Evolutionary conservation across 1,140 invertebrate species (phyloP).

Genomic region (Paraescarpia echinospica): DNA sequence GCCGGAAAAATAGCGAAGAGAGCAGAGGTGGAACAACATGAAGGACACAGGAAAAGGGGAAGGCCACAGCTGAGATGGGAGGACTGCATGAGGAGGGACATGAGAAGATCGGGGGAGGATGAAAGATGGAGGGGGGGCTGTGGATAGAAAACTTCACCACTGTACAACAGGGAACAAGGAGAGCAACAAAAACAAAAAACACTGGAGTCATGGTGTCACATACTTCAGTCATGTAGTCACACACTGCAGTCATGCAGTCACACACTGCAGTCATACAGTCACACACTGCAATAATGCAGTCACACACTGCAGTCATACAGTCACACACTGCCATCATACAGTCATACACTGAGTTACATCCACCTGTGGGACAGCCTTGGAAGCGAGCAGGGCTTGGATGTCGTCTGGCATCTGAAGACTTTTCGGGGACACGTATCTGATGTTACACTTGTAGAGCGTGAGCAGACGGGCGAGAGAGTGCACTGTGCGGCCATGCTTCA

Average conservation of each 20-base stretch:
- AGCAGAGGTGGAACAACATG: too few relatives aligned
- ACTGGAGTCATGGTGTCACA: not conserved
- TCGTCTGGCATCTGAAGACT: constrained; percentile 87
- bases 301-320: not conserved
- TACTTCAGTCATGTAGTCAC: not conserved
- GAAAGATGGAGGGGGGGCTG: too few relatives aligned
- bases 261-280: not conserved
- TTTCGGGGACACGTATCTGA: constrained; percentile 83
- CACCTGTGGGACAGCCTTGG: constrained; percentile 77
- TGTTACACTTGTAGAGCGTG: constrained; percentile 55
- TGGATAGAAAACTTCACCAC: too few relatives aligned
- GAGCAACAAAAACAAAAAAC: too few relatives aligned
- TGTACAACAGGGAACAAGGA: too few relatives aligned
- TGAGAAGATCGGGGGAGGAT: too few relatives aligned
- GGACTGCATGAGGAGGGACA: too few relatives aligned
- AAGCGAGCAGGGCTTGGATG: constrained; percentile 75
- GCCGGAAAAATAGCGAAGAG: too few relatives aligned
- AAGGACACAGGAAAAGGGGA: too few relatives aligned
- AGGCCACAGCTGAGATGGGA: too few relatives aligned
- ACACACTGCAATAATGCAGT: not conserved
- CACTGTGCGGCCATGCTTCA: constrained; percentile 96
- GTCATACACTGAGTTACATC: not conserved
- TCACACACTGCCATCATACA: not conserved
- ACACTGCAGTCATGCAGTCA: not conserved
- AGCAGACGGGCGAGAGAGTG: constrained; percentile 84